Percentiles rank a stretch among this genome's conserved stretches.
These are phyloP conservation scores for Ophiothrix spiculata DNA, from an alignment of 35 echinoderm and acorn worm species.

Conservation along the genomic window DNA sequence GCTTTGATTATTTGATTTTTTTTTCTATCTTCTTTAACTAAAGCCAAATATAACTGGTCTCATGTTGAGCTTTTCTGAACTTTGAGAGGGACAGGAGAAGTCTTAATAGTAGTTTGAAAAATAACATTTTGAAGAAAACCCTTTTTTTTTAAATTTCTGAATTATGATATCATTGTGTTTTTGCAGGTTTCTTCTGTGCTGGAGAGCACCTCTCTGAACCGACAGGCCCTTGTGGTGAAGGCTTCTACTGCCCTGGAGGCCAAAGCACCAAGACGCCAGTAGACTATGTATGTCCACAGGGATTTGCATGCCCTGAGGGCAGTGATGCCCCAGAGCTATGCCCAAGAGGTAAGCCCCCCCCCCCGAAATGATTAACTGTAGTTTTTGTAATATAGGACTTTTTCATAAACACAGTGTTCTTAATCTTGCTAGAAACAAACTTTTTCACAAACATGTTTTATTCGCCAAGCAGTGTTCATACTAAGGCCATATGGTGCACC, in stretches of 20 bases:
- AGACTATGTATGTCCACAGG: constrained; percentile 64
- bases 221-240: constrained; percentile 57
- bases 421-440: too few species aligned
- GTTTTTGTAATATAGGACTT: too few species aligned
- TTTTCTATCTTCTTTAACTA: not conserved
- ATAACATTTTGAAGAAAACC: not conserved
- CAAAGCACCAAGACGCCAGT: constrained; percentile 69
- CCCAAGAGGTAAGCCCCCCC: constrained; percentile 81
- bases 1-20: not conserved
- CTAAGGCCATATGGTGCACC: too few species aligned
- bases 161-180: not conserved
- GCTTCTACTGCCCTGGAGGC: constrained; percentile 89
- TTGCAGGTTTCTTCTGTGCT: constrained; percentile 76
- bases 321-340: constrained; percentile 65
- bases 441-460: too few species aligned
- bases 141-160: not conserved
- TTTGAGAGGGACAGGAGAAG: not conserved
- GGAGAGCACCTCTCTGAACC: constrained; percentile 74
- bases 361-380: too few species aligned
- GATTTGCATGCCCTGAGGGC: constrained; percentile 79
- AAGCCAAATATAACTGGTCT: not conserved
- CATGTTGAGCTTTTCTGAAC: not conserved
- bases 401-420: too few species aligned
- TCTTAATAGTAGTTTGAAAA: not conserved
- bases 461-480: too few species aligned